These are phyloP conservation scores for Leguminivora glycinivorella DNA, from an alignment of 1,140 invertebrate genomes.

Conservation along the genomic window DNA sequence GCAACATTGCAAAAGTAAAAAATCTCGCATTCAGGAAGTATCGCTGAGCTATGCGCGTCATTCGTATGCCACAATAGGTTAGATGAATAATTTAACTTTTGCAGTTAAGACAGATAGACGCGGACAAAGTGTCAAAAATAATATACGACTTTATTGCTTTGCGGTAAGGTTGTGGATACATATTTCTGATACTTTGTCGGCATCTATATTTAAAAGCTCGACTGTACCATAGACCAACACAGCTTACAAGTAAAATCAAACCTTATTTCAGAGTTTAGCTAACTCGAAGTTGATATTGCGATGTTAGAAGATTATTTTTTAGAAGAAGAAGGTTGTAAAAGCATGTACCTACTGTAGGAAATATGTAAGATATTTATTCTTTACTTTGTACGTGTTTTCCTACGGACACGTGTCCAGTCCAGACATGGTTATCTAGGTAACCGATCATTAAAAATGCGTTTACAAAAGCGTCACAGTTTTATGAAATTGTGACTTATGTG, in stretches of 20 bases:
- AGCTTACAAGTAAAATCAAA: too few species aligned
- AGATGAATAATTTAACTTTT: slow-evolving; percentile 22
- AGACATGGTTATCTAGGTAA: too few species aligned
- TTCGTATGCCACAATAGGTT: background rate
- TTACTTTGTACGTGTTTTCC: too few species aligned
- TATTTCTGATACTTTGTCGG: too few species aligned
- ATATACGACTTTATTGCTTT: too few species aligned
- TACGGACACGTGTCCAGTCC: too few species aligned
- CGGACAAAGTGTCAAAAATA: too few species aligned
- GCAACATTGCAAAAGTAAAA: slow-evolving; percentile 22
- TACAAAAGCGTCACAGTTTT: background rate
- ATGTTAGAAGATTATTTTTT: background rate
- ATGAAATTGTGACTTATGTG: background rate
- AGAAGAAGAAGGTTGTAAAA: background rate
- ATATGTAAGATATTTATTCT: background rate
- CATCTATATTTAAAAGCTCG: too few species aligned
- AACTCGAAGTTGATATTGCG: background rate
- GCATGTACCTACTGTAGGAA: background rate
- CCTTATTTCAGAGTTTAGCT: too few species aligned
- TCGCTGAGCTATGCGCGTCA: background rate
- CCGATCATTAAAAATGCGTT: background rate
- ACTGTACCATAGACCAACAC: too few species aligned
- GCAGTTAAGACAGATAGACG: too few species aligned
- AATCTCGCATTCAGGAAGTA: slow-evolving; percentile 22
- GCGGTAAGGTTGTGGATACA: too few species aligned